Conservation (phyloP, 2,888 invertebrate species). For the Protonemura montana region DNA sequence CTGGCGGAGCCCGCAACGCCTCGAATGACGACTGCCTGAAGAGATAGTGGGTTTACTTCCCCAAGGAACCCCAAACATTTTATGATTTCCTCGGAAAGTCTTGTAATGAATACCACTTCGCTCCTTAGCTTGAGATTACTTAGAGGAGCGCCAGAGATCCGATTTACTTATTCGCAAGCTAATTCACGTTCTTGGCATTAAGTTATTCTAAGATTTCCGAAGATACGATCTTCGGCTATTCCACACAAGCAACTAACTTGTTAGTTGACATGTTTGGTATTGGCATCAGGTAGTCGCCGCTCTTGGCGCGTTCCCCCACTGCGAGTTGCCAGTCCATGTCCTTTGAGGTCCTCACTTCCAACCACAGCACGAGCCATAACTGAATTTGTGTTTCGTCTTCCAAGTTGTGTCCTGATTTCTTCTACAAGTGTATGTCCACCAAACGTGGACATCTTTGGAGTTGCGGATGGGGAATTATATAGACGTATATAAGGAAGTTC, state of each 20-base stretch:
- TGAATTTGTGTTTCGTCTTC: slow-evolving; percentile 46
- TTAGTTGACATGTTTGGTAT: slow-evolving; percentile 31
- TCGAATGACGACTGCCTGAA: slow-evolving; percentile 38
- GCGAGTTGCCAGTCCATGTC: slow-evolving; percentile 29
- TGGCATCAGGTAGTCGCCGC: slow-evolving; percentile 36
- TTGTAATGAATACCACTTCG: slow-evolving; percentile 28
- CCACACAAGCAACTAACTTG: slow-evolving; percentile 20
- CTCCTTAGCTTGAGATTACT: background rate
- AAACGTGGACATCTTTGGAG: slow-evolving; percentile 15
- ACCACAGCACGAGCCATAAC: slow-evolving; percentile 48
- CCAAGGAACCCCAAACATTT: slow-evolving; percentile 10
- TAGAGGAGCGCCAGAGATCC: background rate
- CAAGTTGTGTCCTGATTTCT: slow-evolving; percentile 40
- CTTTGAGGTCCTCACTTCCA: slow-evolving; percentile 44
- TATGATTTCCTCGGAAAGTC: background rate
- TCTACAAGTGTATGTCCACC: slow-evolving; percentile 15
- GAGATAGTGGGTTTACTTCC: slow-evolving; percentile 34
- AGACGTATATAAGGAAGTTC: slow-evolving; percentile 24
- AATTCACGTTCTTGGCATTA: background rate
- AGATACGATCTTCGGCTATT: slow-evolving; percentile 29
- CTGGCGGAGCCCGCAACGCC: background rate
- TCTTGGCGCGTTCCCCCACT: background rate
- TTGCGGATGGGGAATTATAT: slow-evolving; percentile 26
- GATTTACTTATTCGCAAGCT: slow-evolving; percentile 38
- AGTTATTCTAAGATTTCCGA: slow-evolving; percentile 29